phyloP scores from a whole-genome alignment of 2,113 vertebrate species.

The Platycercus adscitus region DNA sequence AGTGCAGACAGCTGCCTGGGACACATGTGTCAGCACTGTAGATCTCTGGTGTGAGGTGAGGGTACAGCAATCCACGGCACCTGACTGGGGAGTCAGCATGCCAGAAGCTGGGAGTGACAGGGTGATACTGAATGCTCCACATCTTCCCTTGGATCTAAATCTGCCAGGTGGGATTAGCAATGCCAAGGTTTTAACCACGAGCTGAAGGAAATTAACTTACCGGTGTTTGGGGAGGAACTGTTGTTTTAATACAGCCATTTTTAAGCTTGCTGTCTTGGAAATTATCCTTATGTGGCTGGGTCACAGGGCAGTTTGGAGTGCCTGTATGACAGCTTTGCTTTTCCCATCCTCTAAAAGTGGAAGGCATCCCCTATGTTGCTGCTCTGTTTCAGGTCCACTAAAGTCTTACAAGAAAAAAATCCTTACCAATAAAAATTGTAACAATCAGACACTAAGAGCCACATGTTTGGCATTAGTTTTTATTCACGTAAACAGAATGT shows the following conservation, averaged over 20 bases:
- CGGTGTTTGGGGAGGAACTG: background rate
- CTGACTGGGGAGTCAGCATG: background rate
- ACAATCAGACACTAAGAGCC: background rate
- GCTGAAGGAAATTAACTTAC: background rate
- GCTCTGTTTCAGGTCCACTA: background rate
- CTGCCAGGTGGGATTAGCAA: background rate
- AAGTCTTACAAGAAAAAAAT: background rate
- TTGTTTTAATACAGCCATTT: background rate
- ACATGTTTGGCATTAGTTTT: background rate
- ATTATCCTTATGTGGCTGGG: background rate
- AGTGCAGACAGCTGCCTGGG: background rate
- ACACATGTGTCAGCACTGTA: background rate
- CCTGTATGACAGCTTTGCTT: background rate
- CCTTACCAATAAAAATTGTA: background rate
- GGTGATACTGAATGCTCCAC: background rate
- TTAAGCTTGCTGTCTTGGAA: background rate
- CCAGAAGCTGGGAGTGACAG: background rate
- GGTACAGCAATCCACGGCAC: rapidly evolving
- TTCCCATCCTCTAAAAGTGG: background rate
- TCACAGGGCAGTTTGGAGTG: background rate
- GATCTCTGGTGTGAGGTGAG: background rate
- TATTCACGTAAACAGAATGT: background rate
- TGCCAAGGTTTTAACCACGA: background rate
- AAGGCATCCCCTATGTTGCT: background rate
- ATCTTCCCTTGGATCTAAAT: background rate